Evolutionary conservation across 2,113 vertebrate genomes (phyloP).

Genomic region (Ceyx cyanopectus): DNA sequence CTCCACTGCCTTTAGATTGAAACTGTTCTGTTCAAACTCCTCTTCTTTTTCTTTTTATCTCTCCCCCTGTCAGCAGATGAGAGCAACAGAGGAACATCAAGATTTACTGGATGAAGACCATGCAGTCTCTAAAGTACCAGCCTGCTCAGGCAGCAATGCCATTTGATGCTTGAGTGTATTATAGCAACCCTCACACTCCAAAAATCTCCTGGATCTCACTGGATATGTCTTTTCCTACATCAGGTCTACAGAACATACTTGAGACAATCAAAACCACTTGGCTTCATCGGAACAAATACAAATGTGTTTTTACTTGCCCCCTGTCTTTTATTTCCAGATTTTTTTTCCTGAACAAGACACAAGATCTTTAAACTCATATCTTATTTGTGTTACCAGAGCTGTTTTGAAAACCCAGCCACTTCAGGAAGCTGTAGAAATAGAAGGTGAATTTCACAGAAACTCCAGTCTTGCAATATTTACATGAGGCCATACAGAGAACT

Average conservation of each 20-base stretch:
- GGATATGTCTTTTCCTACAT: neutral
- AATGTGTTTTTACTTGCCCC: neutral
- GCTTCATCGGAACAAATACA: neutral
- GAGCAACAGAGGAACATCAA: neutral
- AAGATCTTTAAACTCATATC: neutral
- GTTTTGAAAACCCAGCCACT: neutral
- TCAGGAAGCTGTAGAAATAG: neutral
- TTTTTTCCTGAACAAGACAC: neutral
- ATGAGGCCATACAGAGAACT: neutral
- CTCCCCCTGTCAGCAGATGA: neutral
- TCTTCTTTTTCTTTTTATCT: neutral
- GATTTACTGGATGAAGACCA: neutral
- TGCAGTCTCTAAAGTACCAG: neutral
- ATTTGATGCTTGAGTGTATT: neutral
- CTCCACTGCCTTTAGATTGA: neutral
- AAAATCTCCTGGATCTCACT: neutral
- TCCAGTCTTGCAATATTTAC: neutral
- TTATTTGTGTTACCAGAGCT: neutral
- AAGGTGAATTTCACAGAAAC: neutral
- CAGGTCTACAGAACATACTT: neutral
- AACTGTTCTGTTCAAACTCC: neutral
- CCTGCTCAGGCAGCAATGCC: neutral
- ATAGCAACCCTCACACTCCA: neutral
- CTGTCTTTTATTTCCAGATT: neutral
- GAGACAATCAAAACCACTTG: neutral